These are phyloP conservation scores for Omphaloscelis lunosa DNA, from an alignment of 2,888 invertebrate species.

Conservation along the genomic window DNA sequence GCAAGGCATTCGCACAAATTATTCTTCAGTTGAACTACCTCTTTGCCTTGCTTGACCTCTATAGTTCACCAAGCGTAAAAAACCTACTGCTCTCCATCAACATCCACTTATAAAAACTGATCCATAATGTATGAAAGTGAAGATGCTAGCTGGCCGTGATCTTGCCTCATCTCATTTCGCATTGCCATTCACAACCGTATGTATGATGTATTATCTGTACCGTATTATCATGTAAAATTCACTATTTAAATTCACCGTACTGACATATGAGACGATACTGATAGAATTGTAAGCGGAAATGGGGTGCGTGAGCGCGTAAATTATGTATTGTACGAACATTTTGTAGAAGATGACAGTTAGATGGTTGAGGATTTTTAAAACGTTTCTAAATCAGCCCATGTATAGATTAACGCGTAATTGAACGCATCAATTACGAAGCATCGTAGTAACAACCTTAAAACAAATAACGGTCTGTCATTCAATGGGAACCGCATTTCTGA, in stretches of 20 bases:
- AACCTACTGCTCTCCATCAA: not conserved
- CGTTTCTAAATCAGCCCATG: not conserved
- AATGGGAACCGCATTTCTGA: constrained; percentile 1
- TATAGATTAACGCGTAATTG: not conserved
- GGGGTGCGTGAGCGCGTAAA: not conserved
- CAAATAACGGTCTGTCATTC: not conserved
- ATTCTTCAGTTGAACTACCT: not conserved
- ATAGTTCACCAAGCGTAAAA: not conserved
- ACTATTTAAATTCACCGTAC: constrained; percentile 52
- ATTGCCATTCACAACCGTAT: constrained; percentile 37
- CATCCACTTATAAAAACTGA: constrained; percentile 5
- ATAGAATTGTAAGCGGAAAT: constrained; percentile 45
- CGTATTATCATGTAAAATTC: constrained; percentile 55
- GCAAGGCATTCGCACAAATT: not conserved
- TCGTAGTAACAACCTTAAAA: not conserved
- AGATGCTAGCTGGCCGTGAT: constrained; percentile 50
- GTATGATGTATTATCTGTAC: constrained; percentile 54
- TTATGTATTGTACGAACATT: no score
- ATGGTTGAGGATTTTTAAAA: not conserved
- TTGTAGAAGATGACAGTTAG: not conserved
- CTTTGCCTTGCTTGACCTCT: not conserved
- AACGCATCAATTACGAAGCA: not conserved
- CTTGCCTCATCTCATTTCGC: constrained; percentile 53
- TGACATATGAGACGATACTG: constrained; percentile 22
- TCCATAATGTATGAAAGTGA: constrained; percentile 44